Conservation (phyloP, 2,888 invertebrate species). For the Azorinus chamasolen region DNA sequence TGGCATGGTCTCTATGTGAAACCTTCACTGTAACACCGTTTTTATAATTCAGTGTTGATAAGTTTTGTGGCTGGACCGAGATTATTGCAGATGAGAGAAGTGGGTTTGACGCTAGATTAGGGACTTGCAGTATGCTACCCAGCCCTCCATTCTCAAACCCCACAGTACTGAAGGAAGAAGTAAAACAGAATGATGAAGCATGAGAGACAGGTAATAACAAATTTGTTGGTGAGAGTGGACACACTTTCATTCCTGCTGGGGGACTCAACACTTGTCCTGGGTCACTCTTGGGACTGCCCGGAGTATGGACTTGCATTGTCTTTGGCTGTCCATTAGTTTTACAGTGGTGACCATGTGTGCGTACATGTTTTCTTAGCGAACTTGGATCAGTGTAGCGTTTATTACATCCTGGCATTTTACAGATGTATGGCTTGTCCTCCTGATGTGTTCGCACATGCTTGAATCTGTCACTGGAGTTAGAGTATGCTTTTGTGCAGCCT, state of each 20-base stretch:
- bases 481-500: slow-evolving; percentile 97
- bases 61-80: slow-evolving; percentile 39
- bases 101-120: slow-evolving; percentile 65
- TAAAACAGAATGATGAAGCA: not conserved
- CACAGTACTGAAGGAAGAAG: slow-evolving; percentile 12
- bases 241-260: not conserved
- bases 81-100: slow-evolving; percentile 65
- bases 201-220: not conserved
- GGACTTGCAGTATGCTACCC: slow-evolving; percentile 59
- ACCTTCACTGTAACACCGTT: too few relatives aligned
- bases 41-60: slow-evolving; percentile 42
- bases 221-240: slow-evolving; percentile 13
- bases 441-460: slow-evolving; percentile 96
- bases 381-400: slow-evolving; percentile 98
- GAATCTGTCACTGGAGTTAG: slow-evolving; percentile 97
- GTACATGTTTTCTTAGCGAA: slow-evolving; percentile 96
- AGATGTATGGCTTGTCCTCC: slow-evolving; percentile 96
- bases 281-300: slow-evolving; percentile 8
- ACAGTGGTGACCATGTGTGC: slow-evolving; percentile 90
- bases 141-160: slow-evolving; percentile 12
- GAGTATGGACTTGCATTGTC: slow-evolving; percentile 4
- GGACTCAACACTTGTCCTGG: not conserved
- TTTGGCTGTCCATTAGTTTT: slow-evolving; percentile 46
- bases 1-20: too few relatives aligned
- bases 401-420: slow-evolving; percentile 95